Evolutionary conservation across 2,888 invertebrate species (phyloP).

Genomic region (Eristalinus aeneus): DNA sequence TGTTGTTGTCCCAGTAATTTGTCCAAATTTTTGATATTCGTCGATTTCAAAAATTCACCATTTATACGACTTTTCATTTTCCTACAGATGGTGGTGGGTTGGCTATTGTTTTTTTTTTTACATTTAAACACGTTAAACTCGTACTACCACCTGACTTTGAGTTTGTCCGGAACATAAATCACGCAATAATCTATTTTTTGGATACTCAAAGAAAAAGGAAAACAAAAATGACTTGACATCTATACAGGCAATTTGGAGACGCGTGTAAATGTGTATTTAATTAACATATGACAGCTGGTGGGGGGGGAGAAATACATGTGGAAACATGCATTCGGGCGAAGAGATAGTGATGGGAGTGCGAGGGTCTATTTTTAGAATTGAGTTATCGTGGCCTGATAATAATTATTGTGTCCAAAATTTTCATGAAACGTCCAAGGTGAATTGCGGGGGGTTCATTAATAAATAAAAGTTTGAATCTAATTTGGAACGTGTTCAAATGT

Average conservation of each 20-base stretch:
- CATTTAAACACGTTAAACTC: background rate
- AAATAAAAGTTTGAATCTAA: background rate
- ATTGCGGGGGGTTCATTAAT: background rate
- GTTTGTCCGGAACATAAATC: background rate
- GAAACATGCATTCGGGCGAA: background rate
- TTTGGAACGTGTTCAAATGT: background rate
- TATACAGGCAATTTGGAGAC: background rate
- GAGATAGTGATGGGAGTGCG: background rate
- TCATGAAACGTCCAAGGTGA: background rate
- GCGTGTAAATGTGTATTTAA: background rate
- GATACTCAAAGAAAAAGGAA: background rate
- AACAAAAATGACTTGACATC: background rate
- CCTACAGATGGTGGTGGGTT: background rate
- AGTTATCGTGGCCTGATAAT: background rate
- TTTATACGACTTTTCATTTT: background rate
- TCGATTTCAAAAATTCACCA: background rate
- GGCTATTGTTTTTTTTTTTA: background rate
- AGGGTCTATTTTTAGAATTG: background rate
- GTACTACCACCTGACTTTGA: background rate
- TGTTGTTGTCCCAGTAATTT: slow-evolving; percentile 33
- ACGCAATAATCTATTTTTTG: background rate
- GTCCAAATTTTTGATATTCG: slow-evolving; percentile 6
- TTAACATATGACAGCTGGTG: background rate
- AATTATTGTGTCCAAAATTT: background rate
- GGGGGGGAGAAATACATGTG: background rate